Evolutionary conservation across 1,140 invertebrate genomes (phyloP), one percentile per base, ranked within the genome.

Genomic region (Panonychus citri): DNA sequence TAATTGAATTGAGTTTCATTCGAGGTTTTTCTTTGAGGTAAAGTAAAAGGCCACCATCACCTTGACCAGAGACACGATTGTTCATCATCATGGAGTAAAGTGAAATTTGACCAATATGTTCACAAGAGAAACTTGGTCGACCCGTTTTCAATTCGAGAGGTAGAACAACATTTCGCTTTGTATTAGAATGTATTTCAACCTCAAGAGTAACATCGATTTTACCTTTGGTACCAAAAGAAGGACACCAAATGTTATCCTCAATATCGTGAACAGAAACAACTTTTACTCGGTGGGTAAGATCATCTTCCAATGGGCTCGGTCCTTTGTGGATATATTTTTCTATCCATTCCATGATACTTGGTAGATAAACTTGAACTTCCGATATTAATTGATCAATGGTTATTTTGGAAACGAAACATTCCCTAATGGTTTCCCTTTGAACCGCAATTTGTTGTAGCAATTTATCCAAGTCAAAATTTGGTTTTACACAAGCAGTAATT

Each of bases 91-190:
- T 81, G 43, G 80, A 78, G 66, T 96, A 95, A 13, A 95, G 67
- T 56, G 82, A 78, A 21, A 94, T 74, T 72, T 96, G 90, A 0
- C 86, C 89, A 64, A 78, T 75, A 68, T 96, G 90, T 66, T 94
- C 87, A 19, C 77, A 70, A 3, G 85, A 90, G 64, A 81, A 81
- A 1, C 77, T 76, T 1, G 82, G 71, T 49, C 75, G 76, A 1
- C 90, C 90, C 8, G 90, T 95, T 72, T 97, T 97, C 53, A 96
- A 69, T 69, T 97, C 93, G 17, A 97, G 66, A 1, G 93, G 91
- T 61, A 90, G 73, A 53, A 54, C 55, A 13, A 34, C 27, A 30
- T 56, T 58, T 42, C 15, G 50, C 28, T 37, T 25, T 19, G 50
- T 54, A n/a, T 34, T 12, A 8, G 43, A 51, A n/a, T 74, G 71